Evolutionary conservation across 1,140 invertebrate genomes (phyloP).

Genomic region (Macrocentrus cingulum): DNA sequence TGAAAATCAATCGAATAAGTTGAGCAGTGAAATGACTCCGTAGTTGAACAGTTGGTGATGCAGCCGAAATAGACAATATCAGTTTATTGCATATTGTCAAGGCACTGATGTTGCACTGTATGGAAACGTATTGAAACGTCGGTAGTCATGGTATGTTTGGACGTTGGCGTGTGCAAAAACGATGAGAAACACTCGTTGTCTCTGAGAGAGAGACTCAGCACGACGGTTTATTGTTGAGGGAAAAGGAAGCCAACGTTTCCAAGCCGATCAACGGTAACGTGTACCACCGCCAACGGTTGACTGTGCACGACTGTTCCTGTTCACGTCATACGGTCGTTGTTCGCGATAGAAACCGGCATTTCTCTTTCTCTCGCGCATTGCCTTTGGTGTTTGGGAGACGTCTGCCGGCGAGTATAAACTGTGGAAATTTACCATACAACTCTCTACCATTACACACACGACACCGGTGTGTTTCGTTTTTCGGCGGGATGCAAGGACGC

Average conservation of each 20-base stretch:
- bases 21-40: neutral
- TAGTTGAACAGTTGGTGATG: neutral
- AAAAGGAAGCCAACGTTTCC: neutral
- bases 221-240: neutral
- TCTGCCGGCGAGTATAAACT: too few species aligned
- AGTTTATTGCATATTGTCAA: too few species aligned
- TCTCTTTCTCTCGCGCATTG: neutral
- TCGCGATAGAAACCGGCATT: too few species aligned
- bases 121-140: too few species aligned
- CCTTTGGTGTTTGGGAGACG: neutral
- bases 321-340: too few species aligned
- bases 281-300: constrained; percentile 23
- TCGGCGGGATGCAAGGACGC: neutral
- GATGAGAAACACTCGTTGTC: too few species aligned
- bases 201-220: too few species aligned
- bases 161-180: too few species aligned
- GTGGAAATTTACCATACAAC: neutral
- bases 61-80: neutral
- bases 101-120: too few species aligned
- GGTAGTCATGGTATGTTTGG: too few species aligned
- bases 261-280: constrained; percentile 5
- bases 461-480: too few species aligned
- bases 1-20: constrained; percentile 8
- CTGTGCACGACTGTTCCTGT: constrained; percentile 20
- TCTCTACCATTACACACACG: neutral